Conservation (phyloP, 2,113 vertebrate genomes). For the Caretta caretta region DNA sequence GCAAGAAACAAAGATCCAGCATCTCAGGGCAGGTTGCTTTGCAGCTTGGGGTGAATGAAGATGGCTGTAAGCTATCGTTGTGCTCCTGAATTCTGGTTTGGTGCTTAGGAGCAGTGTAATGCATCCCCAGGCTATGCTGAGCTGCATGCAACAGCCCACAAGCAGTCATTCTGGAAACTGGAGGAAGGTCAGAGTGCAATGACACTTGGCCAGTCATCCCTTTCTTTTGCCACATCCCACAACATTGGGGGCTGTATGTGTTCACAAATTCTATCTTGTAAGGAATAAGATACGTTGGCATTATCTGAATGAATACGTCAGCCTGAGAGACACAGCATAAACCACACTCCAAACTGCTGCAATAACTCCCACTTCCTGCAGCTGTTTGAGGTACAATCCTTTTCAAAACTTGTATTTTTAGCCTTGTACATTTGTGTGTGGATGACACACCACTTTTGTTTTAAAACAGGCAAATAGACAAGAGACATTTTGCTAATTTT, state of each 20-base stretch:
- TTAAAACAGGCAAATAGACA: background rate
- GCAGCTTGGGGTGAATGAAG: background rate
- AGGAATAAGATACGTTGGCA: background rate
- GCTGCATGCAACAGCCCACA: background rate
- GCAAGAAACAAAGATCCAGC: background rate
- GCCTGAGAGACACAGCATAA: background rate
- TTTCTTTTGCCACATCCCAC: background rate
- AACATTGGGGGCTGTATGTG: background rate
- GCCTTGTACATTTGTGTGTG: background rate
- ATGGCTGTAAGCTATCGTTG: background rate
- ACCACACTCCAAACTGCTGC: background rate
- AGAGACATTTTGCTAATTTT: background rate
- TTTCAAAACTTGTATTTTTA: background rate
- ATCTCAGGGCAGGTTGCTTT: background rate
- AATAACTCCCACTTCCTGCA: background rate
- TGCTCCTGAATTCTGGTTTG: background rate
- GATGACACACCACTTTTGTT: background rate
- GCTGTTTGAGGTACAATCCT: background rate
- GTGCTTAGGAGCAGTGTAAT: background rate
- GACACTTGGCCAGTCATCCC: background rate
- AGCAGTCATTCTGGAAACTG: background rate
- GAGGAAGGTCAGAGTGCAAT: background rate
- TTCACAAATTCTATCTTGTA: fast-evolving
- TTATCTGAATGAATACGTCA: background rate
- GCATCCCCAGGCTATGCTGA: background rate